Evolutionary conservation across 30 jellyfish, hydroid and myxozoan species (phyloP).

Genomic region (Cassiopea xamachana): DNA sequence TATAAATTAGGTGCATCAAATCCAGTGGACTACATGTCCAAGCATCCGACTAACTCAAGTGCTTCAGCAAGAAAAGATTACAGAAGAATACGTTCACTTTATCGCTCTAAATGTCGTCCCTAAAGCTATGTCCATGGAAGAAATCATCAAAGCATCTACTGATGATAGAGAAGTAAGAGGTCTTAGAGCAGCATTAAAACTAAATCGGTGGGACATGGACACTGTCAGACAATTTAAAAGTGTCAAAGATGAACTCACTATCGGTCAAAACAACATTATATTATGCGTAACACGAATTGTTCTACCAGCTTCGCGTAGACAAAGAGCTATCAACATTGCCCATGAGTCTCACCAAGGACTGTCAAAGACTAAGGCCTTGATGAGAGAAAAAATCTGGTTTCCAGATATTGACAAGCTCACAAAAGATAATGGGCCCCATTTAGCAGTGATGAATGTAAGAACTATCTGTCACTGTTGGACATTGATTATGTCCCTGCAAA

Average conservation of each 20-base stretch:
- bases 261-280: too few species aligned
- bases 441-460: too few species aligned
- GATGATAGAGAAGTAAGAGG: neutral
- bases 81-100: neutral
- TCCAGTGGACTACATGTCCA: neutral
- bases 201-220: neutral
- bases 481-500: too few species aligned
- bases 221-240: too few species aligned
- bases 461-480: too few species aligned
- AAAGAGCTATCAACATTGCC: neutral
- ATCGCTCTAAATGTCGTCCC: neutral
- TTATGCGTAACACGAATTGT: too few species aligned
- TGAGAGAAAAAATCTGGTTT: constrained; percentile 55
- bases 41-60: constrained; percentile 12
- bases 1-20: constrained; percentile 11
- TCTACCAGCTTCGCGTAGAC: neutral
- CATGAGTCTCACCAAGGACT: too few species aligned
- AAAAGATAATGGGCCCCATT: too few species aligned
- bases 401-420: neutral
- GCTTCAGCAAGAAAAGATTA: neutral
- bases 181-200: constrained; percentile 10
- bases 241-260: too few species aligned
- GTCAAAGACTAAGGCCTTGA: neutral
- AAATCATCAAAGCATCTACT: neutral
- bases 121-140: too few species aligned